A percentile compares a stretch with the other conserved stretches of the same genome.
Conservation (phyloP, 2,888 invertebrate species). For the Drosophila barbarae region DNA sequence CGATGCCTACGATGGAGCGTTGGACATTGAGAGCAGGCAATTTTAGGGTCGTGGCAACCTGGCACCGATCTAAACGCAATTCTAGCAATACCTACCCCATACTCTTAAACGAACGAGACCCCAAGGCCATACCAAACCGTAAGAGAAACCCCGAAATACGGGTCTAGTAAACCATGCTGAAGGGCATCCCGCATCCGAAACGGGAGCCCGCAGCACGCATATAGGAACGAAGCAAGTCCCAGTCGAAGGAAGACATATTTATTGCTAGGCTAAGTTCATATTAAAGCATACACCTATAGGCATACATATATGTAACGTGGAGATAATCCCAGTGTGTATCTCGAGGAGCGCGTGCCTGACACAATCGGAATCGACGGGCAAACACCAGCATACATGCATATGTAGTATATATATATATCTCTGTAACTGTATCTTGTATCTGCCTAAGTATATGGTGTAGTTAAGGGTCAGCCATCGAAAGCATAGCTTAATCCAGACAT, state of each 20-base stretch:
- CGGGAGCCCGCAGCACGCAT: background rate
- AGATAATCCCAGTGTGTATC: conserved; percentile 34
- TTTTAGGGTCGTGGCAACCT: conserved; percentile 25
- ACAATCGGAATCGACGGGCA: conserved; percentile 29
- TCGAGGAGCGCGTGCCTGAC: conserved; percentile 48
- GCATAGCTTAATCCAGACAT: conserved; percentile 39
- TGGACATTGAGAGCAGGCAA: conserved; percentile 44
- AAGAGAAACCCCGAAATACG: background rate
- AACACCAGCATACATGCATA: conserved; percentile 6
- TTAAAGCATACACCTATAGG: conserved; percentile 41
- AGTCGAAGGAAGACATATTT: conserved; percentile 49
- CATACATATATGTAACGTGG: conserved; percentile 22
- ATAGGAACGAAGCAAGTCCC: background rate
- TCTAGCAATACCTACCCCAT: conserved; percentile 36
- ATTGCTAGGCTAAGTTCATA: conserved; percentile 66
- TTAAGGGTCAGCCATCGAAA: conserved; percentile 43
- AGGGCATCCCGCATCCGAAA: background rate
- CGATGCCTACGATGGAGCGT: conserved; percentile 41
- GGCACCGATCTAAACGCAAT: conserved; percentile 37
- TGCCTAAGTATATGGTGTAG: conserved; percentile 23
- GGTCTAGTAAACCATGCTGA: conserved; percentile 22
- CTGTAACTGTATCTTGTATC: conserved; percentile 23
- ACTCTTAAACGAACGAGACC: background rate
- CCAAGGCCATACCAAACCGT: conserved; percentile 1
- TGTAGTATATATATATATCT: conserved; percentile 17